Conservation (phyloP, 2,113 vertebrate species). For the Hemiprocne comata region DNA sequence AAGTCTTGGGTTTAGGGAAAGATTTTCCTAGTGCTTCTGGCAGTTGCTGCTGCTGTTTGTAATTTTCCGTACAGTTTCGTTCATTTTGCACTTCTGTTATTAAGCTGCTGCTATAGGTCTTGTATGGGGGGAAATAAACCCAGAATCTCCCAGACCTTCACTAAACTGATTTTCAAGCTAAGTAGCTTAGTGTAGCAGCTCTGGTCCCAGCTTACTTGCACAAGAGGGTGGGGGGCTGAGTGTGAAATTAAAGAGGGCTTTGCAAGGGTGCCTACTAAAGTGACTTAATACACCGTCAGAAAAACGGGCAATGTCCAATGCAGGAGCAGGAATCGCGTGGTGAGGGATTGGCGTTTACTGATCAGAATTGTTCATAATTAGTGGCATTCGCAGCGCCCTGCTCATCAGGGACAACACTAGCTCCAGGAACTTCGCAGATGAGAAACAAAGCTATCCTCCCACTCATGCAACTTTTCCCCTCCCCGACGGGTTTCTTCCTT, state of each 20-base stretch:
- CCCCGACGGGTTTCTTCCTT: not conserved
- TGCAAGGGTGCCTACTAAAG: conserved; percentile 39
- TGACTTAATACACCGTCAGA: conserved; percentile 38
- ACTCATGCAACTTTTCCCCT: not conserved
- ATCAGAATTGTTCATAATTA: conserved; percentile 45
- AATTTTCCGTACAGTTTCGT: conserved; percentile 50
- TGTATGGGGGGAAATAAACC: conserved; percentile 10
- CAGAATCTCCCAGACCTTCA: conserved; percentile 36
- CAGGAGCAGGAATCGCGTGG: not conserved
- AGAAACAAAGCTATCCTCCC: conserved; percentile 18
- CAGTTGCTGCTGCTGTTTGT: conserved; percentile 24
- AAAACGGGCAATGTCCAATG: not conserved
- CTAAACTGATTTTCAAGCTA: conserved; percentile 69
- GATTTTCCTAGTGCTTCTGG: not conserved
- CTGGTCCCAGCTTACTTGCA: conserved; percentile 52
- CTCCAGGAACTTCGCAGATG: not conserved
- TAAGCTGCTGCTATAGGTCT: conserved; percentile 14
- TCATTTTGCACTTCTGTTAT: conserved; percentile 46
- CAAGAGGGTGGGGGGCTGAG: not conserved
- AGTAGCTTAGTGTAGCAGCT: conserved; percentile 64
- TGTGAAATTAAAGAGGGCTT: conserved; percentile 16
- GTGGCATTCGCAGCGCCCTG: not conserved
- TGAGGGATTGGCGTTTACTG: not conserved
- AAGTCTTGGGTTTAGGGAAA: not conserved
- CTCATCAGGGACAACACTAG: not conserved